Base-by-base conservation (phyloP, 1,140 invertebrate genomes). In the Acromyrmex echinatior region DNA sequence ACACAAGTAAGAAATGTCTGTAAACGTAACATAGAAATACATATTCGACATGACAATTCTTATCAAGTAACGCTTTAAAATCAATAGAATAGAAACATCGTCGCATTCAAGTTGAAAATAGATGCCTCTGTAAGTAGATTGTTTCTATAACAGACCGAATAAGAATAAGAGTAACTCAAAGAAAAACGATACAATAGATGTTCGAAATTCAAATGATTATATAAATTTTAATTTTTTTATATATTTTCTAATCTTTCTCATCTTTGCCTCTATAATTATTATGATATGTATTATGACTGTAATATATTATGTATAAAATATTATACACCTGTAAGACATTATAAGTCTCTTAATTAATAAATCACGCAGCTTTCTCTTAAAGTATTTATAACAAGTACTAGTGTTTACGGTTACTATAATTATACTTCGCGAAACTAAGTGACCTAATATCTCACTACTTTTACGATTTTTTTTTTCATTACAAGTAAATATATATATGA, bases 261-360 rank as follows among this genome's bases (percentile, higher is more conserved):
- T 14, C 6, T 62, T 25, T 63, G 25, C 25, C 58, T 63, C 31
- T 53, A 18, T n/a, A 68, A 28, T 62, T 16, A 63, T 45, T 68
- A 84, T 82, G 58, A 87, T 78, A 73, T 21, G 0, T 21, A 21
- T 21, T 21, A 21, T 21, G 21, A 21, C 87, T 21, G 0, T 45
- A 45, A 45, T 45, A 9, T 35, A 35, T 35, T 35, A 35, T 5
- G 5, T 35, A 35, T 35, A 45, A 10, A 9, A 45, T 10, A 45
- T 45, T 45, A 45, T 45, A 45, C 10, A 45, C 2, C 10, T 10
- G 82, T 10, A 58, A 58, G 2, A 74, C 5, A 7, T n/a, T 51
- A 6, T 60, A 14, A 25, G 49, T 74, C 45, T 71, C 49, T 76
- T 76, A 90, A 79, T 90, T 90, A 87, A 80, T 65, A 49, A 63